Evolutionary conservation across 37 sponge, comb jelly and placozoan genomes (phyloP), one percentile per base, ranked within the genome.

Genomic region (Halisarca cf. caerulea): DNA sequence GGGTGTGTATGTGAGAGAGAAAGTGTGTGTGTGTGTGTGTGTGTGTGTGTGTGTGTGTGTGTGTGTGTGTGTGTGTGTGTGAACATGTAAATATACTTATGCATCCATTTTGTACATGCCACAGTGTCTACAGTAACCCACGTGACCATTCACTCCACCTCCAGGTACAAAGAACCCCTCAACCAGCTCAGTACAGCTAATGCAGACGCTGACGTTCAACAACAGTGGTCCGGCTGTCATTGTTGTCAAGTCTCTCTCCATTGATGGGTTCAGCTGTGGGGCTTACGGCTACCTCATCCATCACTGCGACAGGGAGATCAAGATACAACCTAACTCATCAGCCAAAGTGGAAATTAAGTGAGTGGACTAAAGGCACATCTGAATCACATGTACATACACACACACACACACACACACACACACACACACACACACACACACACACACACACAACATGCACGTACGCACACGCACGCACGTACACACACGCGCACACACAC

Each of bases 201-300:
- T 74, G 43, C 77, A 74, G 43, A 15, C 21, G 24, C 44, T 74
- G 45, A 74, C 45, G 15, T 44, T 74, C 77, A 74, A 74, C 44
- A 74, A 74, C 77, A 74, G 44, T 15, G 41, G 77, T 41, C 77
- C 77, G 15, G 77, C 77, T 43, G 2, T 43, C 11, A 32, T 74
- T 18, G 45, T 74, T 44, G 36, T 74, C 45, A 37, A 37, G 5
- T 74, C 77, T 0, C 42, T 74, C 25, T 74, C 77, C 77, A 74
- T 74, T 41, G 77, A 74, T 6, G 85, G 75, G 17, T 39, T 33
- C 34, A 40, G 51, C 51, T 84, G 85, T 53, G 77, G 36, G 25
- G 75, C 51, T 23, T 84, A 84, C 57, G 85, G 85, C 34, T 84
- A 68, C 59, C 32, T 27, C 38, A 57, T 84, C 77, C 75, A 80